phyloP scores from a whole-genome alignment of 2,888 invertebrate species.

The Silvanus unidentatus region DNA sequence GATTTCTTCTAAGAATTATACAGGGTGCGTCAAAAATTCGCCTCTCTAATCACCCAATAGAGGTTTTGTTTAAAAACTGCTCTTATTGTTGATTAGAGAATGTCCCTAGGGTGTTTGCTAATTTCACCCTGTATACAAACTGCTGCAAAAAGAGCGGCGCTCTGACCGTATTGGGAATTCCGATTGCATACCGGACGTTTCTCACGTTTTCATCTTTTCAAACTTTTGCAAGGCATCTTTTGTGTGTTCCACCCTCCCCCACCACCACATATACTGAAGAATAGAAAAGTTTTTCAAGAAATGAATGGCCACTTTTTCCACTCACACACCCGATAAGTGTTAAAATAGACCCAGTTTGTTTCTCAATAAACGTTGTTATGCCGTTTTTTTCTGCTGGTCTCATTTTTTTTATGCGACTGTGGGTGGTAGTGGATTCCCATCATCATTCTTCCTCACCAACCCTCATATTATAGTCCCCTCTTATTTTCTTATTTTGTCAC shows the following conservation, averaged over 20 bases:
- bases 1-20: no score
- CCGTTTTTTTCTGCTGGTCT: no score
- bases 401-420: slow-evolving; percentile 36
- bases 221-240: slow-evolving; percentile 28
- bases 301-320: slow-evolving; percentile 14
- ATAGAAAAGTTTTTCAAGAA: slow-evolving; percentile 27
- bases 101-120: no score
- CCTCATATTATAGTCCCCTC: slow-evolving; percentile 25
- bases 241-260: slow-evolving; percentile 16
- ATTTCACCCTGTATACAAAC: no score
- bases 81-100: no score
- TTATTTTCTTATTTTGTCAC: no score
- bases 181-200: slow-evolving; percentile 31
- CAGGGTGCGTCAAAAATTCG: no score
- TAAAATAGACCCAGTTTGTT: no score
- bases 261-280: slow-evolving; percentile 10
- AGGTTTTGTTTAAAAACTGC: no score
- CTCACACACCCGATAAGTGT: background rate
- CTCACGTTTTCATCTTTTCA: slow-evolving; percentile 37
- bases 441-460: slow-evolving; percentile 23
- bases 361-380: no score
- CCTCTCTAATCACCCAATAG: no score
- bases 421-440: slow-evolving; percentile 38
- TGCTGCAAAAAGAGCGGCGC: background rate
- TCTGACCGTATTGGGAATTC: slow-evolving; percentile 29